phyloP scores from a whole-genome alignment of 2,888 invertebrate genomes.

The Trichogramma dendrolimi region DNA sequence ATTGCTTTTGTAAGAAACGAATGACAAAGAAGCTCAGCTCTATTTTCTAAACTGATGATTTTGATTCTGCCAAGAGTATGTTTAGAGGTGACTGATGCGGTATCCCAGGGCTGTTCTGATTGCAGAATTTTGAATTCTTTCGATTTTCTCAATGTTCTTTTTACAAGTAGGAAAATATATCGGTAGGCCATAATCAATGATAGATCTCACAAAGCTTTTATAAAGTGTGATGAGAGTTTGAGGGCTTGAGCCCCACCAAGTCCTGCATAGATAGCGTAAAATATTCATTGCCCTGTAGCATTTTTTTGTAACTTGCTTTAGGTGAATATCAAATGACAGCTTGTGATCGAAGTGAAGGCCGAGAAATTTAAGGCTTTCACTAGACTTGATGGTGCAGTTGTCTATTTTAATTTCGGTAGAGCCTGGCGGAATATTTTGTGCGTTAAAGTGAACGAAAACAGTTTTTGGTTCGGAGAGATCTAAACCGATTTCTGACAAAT shows the following conservation, averaged over 20 bases:
- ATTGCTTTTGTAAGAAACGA: background rate
- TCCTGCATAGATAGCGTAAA: background rate
- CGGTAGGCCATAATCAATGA: constrained; percentile 4
- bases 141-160: background rate
- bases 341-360: constrained; percentile 1
- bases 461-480: background rate
- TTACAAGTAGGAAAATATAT: constrained; percentile 1
- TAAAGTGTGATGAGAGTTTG: constrained; percentile 11
- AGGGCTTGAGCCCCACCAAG: constrained; percentile 5
- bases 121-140: constrained; percentile 3
- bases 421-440: background rate
- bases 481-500: background rate
- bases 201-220: constrained; percentile 6
- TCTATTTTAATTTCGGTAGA: background rate
- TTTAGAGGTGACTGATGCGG: constrained; percentile 1
- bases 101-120: background rate
- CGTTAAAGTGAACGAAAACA: background rate
- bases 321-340: background rate
- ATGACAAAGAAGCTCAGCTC: background rate
- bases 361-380: constrained; percentile 3
- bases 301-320: background rate
- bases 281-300: constrained; percentile 6
- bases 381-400: background rate
- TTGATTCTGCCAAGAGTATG: constrained; percentile 3
- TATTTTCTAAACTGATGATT: background rate